A percentile compares a stretch with the other conserved stretches of the same genome.
phyloP scores from a whole-genome alignment of 2,888 invertebrate species.

The Meganola albula region DNA sequence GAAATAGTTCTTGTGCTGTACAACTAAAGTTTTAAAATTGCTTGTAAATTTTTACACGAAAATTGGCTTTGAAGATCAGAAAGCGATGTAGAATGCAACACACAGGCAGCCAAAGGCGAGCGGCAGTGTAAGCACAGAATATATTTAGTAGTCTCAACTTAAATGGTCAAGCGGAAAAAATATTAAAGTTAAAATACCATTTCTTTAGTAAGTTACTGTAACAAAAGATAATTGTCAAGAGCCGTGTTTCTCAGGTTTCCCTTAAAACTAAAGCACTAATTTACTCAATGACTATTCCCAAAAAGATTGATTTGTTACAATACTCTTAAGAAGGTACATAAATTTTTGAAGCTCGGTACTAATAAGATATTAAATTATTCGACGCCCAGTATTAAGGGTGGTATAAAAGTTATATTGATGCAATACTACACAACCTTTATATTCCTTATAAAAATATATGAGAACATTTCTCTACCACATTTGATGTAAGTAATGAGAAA shows the following conservation, averaged over 20 bases:
- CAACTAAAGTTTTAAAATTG: constrained; percentile 38
- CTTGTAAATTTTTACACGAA: constrained; percentile 31
- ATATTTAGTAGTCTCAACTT: constrained; percentile 46
- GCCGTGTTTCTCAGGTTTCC: too few species aligned
- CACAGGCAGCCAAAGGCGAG: constrained; percentile 53
- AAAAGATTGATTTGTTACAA: too few species aligned
- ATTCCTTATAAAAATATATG: constrained; percentile 11
- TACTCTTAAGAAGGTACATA: too few species aligned
- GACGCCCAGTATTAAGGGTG: constrained; percentile 1
- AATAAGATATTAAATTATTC: not conserved
- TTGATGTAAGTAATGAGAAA: constrained; percentile 25
- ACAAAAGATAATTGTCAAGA: too few species aligned
- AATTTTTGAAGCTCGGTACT: too few species aligned
- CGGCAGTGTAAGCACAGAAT: constrained; percentile 54
- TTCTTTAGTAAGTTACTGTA: too few species aligned
- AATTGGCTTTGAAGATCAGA: constrained; percentile 37
- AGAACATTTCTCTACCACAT: constrained; percentile 11
- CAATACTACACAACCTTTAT: constrained; percentile 7
- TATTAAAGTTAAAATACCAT: too few species aligned
- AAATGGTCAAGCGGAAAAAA: constrained; percentile 41
- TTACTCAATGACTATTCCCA: too few species aligned
- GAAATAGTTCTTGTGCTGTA: constrained; percentile 31
- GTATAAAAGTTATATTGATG: not conserved
- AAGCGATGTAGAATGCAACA: constrained; percentile 60
- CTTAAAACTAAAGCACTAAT: too few species aligned